phyloP scores from a whole-genome alignment of 2,888 invertebrate genomes.

The Panorpa germanica region DNA sequence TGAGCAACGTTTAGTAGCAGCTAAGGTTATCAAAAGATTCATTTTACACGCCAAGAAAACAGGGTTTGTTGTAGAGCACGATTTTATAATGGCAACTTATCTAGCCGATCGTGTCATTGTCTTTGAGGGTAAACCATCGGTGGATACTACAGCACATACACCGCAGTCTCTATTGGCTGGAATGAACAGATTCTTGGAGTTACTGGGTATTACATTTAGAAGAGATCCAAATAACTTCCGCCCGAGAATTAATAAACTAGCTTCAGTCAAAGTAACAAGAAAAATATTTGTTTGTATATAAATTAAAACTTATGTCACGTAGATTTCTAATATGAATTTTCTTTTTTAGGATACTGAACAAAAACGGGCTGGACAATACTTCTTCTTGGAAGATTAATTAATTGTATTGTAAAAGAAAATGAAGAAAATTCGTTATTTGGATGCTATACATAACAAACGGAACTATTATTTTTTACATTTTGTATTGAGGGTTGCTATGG shows the following conservation, averaged over 20 bases:
- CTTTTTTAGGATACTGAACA: constrained; percentile 78
- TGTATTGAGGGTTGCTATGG: no score
- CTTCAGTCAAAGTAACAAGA: constrained; percentile 70
- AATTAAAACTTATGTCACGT: no score
- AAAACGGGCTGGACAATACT: constrained; percentile 92
- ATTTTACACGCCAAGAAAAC: constrained; percentile 99
- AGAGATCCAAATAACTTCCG: constrained; percentile 97
- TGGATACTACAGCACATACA: constrained; percentile 72
- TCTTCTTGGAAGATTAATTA: constrained; percentile 94
- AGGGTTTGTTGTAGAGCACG: constrained; percentile 99
- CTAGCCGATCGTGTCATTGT: constrained; percentile 96
- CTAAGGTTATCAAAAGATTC: constrained; percentile 95
- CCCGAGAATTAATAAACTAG: constrained; percentile 92
- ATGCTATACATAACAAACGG: no score
- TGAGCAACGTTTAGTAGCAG: constrained; percentile 98
- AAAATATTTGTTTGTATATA: constrained; percentile 2
- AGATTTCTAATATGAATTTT: constrained; percentile 12
- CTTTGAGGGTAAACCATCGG: constrained; percentile 87
- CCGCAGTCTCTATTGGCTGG: constrained; percentile 89
- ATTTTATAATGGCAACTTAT: constrained; percentile 99
- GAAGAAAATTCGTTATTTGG: no score
- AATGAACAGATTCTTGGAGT: constrained; percentile 93
- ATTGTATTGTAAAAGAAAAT: no score
- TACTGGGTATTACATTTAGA: constrained; percentile 93
- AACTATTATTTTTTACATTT: no score